Conservation (phyloP, 2,113 vertebrate species). For the Orycteropus afer region DNA sequence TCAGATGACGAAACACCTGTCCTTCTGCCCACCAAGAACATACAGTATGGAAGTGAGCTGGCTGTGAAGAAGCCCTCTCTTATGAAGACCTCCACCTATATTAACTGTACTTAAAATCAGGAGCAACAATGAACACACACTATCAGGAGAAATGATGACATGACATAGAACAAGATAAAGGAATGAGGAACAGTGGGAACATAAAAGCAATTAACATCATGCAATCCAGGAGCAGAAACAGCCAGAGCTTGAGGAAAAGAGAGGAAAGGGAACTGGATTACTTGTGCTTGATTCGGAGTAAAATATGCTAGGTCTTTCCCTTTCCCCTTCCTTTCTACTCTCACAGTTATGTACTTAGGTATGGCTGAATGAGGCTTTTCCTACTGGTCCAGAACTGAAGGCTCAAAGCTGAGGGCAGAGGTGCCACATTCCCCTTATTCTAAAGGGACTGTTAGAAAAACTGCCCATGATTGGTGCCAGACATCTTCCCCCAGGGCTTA, state of each 20-base stretch:
- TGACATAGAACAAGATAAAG: neutral
- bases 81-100: neutral
- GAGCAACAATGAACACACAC: neutral
- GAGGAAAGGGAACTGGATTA: too few relatives aligned
- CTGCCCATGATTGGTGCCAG: neutral
- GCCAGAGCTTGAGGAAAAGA: neutral
- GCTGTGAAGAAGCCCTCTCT: neutral
- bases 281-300: neutral
- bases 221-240: neutral
- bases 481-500: neutral
- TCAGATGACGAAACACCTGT: neutral
- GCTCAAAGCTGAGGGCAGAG: neutral
- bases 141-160: neutral
- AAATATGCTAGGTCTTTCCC: neutral
- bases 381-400: neutral
- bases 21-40: neutral
- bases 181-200: neutral
- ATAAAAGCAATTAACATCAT: neutral
- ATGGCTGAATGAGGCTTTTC: neutral
- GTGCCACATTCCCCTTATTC: too few relatives aligned
- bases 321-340: too few relatives aligned
- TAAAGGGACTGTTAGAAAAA: neutral
- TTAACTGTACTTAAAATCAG: neutral
- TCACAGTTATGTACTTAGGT: neutral
- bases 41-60: fast-evolving